Evolutionary conservation across 2,113 vertebrate genomes (phyloP), one percentile per base, ranked within the genome.

Genomic region (Chaetura pelagica): DNA sequence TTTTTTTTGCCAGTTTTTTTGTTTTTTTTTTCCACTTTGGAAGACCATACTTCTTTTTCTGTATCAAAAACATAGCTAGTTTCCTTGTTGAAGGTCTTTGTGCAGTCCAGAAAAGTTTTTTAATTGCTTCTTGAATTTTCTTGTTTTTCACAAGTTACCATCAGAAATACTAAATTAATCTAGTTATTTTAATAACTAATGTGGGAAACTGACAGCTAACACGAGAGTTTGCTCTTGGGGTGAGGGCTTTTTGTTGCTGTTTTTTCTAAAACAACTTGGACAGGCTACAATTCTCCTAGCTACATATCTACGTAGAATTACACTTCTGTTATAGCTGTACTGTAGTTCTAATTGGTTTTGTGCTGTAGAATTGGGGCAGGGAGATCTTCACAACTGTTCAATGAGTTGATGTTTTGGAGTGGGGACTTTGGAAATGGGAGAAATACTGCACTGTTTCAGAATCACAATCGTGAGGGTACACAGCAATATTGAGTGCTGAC

Each of bases 301-400:
- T 34, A 10, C 16, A 3, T 64, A 32, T 44, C 54, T 49, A 13
- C 15, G 1, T 80, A 30, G 35, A 64, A 57, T 55, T 84, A 32
- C 2, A 27, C 0, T 11, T 84, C 73, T 64, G 73, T 29, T 44
- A 34, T 64, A 93, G 22, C 22, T 58, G 0, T 44, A 30, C 13
- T 62, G 4, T 24, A 17, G 17, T 15, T 80, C 46, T 23, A 15
- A 29, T 84, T 17, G 19, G 48, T 87, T 76, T 42, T 74, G 24
- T 49, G 12, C 7, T 58, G 7, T 81, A 12, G 35, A 72, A 23
- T 32, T 79, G 12, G 21, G 5, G 10, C 19, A 75, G 32, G 24
- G 26, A 46, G 20, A 27, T 35, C 7, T 46, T 81, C 0, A 0
- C 57, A 58, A 74, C 34, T 74, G 13, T 62, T 68, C 51, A 7